Percentiles rank a stretch among this genome's conserved stretches.
phyloP scores from a whole-genome alignment of 1,140 invertebrate genomes.

The Steinernema khuongi region DNA sequence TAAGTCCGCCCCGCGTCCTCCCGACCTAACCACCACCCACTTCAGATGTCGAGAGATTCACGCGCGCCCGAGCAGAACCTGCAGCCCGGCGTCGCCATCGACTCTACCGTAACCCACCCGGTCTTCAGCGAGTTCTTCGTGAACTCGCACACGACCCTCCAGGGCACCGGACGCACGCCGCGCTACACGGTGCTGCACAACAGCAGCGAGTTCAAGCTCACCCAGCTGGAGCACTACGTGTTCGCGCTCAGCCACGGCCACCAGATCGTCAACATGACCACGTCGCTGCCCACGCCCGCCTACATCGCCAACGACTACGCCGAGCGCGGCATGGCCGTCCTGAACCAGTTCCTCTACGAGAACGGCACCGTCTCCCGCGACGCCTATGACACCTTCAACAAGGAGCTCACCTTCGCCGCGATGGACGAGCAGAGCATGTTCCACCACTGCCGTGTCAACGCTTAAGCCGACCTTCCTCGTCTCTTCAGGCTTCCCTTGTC shows the following conservation, averaged over 20 bases:
- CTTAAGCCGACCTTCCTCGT: background rate
- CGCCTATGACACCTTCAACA: background rate
- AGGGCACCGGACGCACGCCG: constrained; percentile 33
- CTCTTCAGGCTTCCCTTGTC: background rate
- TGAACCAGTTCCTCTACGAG: background rate
- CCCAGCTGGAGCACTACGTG: constrained; percentile 25
- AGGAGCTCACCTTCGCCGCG: background rate
- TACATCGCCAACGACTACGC: constrained; percentile 16
- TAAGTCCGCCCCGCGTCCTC: background rate
- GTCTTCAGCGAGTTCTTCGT: constrained; percentile 36
- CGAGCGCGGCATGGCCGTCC: background rate
- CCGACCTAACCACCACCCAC: no score
- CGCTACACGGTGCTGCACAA: constrained; percentile 31
- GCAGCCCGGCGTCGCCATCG: constrained; percentile 26
- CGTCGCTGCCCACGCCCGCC: constrained; percentile 6
- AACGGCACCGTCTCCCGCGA: background rate
- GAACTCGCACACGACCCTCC: constrained; percentile 34
- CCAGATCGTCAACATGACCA: constrained; percentile 13
- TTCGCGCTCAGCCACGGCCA: constrained; percentile 26
- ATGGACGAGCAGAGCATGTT: background rate
- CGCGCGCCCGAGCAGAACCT: constrained; percentile 33
- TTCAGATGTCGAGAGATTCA: background rate
- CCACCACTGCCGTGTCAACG: constrained; percentile 13
- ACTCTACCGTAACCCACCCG: constrained; percentile 24
- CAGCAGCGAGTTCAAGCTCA: constrained; percentile 19